Conservation (phyloP, 1,140 invertebrate species). For the Eciton burchellii region DNA sequence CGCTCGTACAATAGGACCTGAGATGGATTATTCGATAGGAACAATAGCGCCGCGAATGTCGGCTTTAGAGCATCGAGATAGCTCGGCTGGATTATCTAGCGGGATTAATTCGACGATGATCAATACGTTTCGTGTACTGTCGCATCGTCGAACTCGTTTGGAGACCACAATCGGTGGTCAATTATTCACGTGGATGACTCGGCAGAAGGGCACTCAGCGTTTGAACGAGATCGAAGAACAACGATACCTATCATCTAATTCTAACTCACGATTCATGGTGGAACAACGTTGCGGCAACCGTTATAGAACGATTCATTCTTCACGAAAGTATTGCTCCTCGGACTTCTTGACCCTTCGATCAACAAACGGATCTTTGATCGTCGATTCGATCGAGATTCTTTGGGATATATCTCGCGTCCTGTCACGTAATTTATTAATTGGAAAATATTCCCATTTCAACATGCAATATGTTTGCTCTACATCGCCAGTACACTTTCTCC, state of each 20-base stretch:
- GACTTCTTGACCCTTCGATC: conserved; percentile 33
- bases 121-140: conserved; percentile 70
- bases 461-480: background rate
- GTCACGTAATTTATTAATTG: background rate
- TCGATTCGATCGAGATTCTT: conserved; percentile 9
- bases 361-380: conserved; percentile 25
- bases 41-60: conserved; percentile 63
- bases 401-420: background rate
- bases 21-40: conserved; percentile 53
- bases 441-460: background rate
- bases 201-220: conserved; percentile 35
- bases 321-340: conserved; percentile 17
- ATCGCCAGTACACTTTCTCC: background rate
- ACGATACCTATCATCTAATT: conserved; percentile 69
- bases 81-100: conserved; percentile 23
- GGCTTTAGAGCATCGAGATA: conserved; percentile 64
- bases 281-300: conserved; percentile 17
- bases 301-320: conserved; percentile 41
- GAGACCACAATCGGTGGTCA: conserved; percentile 57
- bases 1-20: background rate
- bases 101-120: conserved; percentile 66
- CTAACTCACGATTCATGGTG: conserved; percentile 59
- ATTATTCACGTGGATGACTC: conserved; percentile 70
- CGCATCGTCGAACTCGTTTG: conserved; percentile 40
- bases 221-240: conserved; percentile 57